These are phyloP conservation scores for Pachyseris speciosa DNA, from an alignment of 64 coral and sea anemone species.

Conservation along the genomic window DNA sequence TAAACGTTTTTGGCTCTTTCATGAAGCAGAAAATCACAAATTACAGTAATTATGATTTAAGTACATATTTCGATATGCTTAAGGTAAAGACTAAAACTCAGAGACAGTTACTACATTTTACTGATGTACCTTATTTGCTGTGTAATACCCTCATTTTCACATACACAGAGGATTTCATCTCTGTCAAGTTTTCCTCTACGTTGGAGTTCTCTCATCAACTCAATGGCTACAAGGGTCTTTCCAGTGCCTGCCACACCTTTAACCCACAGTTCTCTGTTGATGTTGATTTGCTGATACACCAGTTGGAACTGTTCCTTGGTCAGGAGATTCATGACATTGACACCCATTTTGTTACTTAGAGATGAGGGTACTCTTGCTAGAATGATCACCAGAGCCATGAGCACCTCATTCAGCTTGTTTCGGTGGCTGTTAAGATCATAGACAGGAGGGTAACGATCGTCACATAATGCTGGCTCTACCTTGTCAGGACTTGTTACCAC, in stretches of 20 bases:
- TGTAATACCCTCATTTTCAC: neutral
- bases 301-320: neutral
- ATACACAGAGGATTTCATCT: neutral
- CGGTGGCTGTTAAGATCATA: neutral
- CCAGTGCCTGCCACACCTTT: conserved; percentile 4
- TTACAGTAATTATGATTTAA: no score
- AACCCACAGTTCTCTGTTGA: neutral
- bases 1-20: no score
- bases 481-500: neutral
- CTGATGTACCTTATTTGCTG: neutral
- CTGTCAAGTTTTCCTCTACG: neutral
- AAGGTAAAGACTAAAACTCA: no score
- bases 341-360: neutral
- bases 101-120: neutral
- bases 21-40: no score
- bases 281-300: neutral
- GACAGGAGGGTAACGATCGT: neutral
- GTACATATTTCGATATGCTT: no score
- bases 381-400: neutral
- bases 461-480: neutral
- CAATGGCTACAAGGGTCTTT: neutral
- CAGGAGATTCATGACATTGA: neutral
- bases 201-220: neutral
- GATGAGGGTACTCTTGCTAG: neutral
- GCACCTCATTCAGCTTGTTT: neutral